A percentile compares a stretch with the other conserved stretches of the same genome.
Conservation (phyloP, 1,140 invertebrate species). For the Hormaphis cornu region DNA sequence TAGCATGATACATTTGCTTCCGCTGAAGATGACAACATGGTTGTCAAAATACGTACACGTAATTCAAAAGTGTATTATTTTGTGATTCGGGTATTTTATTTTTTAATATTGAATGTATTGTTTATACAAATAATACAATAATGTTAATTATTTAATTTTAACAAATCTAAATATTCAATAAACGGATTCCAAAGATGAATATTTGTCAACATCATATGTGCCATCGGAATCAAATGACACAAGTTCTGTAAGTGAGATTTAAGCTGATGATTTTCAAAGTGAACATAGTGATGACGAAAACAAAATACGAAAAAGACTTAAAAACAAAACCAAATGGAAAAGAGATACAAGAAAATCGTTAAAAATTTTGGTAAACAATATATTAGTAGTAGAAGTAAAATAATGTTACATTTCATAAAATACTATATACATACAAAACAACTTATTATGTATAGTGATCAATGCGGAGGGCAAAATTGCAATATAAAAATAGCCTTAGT, state of each 20-base stretch:
- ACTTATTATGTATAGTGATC: constrained; percentile 42
- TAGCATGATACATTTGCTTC: too few relatives aligned
- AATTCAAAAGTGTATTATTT: too few relatives aligned
- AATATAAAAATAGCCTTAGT: constrained; percentile 41
- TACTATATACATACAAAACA: constrained; percentile 33
- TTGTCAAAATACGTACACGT: too few relatives aligned
- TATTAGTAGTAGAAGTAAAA: background rate
- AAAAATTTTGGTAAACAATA: background rate
- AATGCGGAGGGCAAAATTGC: constrained; percentile 41
- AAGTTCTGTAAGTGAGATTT: constrained; percentile 13
- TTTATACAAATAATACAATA: constrained; percentile 9
- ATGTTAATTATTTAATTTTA: constrained; percentile 8
- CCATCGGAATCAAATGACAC: background rate
- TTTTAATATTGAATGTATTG: background rate
- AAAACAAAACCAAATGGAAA: constrained; percentile 8
- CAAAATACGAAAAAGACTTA: background rate
- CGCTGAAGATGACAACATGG: too few relatives aligned
- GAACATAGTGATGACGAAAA: background rate
- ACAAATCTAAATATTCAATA: constrained; percentile 17
- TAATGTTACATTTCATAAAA: constrained; percentile 35
- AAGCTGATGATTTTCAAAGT: constrained; percentile 6
- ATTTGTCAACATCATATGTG: background rate
- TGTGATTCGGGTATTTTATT: too few relatives aligned
- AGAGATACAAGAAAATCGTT: background rate
- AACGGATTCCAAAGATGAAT: background rate